A percentile compares a stretch with the other conserved stretches of the same genome.
Evolutionary conservation across 2,113 vertebrate genomes (phyloP).

Genomic region (Neogobius melanostomus): DNA sequence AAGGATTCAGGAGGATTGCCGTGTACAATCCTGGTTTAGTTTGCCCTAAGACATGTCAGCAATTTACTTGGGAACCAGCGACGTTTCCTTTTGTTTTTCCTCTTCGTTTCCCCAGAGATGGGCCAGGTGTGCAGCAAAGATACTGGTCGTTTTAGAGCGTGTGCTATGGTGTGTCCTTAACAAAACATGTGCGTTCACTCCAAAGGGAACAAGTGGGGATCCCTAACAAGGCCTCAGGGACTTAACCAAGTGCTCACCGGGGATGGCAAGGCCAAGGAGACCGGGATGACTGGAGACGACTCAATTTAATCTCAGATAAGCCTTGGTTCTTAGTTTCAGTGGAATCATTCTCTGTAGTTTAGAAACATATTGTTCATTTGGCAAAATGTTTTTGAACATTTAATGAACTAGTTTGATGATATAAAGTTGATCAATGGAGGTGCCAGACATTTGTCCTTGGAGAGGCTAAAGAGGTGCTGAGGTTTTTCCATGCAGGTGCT

Average conservation of each 20-base stretch:
- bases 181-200: slow-evolving; percentile 17
- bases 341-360: too few relatives aligned
- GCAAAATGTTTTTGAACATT: too few relatives aligned
- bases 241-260: slow-evolving; percentile 10
- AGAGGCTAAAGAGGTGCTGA: too few relatives aligned
- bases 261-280: background rate
- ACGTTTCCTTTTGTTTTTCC: background rate
- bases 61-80: background rate
- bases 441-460: too few relatives aligned
- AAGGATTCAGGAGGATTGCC: slow-evolving; percentile 24
- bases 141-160: slow-evolving; percentile 14
- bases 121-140: background rate
- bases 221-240: slow-evolving; percentile 72
- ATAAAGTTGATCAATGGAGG: too few relatives aligned
- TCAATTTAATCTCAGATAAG: too few relatives aligned
- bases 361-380: too few relatives aligned
- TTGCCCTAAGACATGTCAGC: background rate
- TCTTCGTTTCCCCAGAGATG: background rate
- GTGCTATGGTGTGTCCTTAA: background rate
- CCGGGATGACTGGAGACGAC: background rate
- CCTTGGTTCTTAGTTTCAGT: too few relatives aligned
- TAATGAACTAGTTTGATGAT: too few relatives aligned
- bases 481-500: too few relatives aligned
- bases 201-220: slow-evolving; percentile 35
- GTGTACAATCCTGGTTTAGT: background rate